Base-by-base conservation (phyloP, 2,888 invertebrate species). In the Lycaena phlaeas region DNA sequence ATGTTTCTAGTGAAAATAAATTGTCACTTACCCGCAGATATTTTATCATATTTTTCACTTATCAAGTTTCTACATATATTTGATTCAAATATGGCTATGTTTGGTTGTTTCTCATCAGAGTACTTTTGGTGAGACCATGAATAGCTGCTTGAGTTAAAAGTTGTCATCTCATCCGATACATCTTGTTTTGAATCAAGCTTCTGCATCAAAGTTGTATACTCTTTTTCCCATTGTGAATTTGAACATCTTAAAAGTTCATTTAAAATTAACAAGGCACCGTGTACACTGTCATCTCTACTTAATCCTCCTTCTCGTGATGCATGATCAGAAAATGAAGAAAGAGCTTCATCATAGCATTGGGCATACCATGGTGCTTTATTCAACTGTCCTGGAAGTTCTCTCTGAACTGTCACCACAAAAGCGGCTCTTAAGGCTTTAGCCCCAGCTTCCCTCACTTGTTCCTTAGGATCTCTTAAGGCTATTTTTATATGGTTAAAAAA, bases 171-270 rank as follows among this genome's bases (percentile, higher is more conserved):
- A 57, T 87, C 85, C 14, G 65, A 56, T 11, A 61, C 48, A 27
- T 84, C 85, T 49, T 85, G 82, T 47, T 84, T 78, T 4, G 75
- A 64, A 60, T 85, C 78, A 4, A 85, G 64, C 49, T 88, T 87
- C 41, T 88, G 87, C 81, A 92, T 91, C 1, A 95, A 69, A 6
- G 85, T 82, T 49, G 90, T 92, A 59, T 94, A 94, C 51, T 90
- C 90, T 31, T 89, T 87, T 60, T 96, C 95, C 95, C 95, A 96
- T 25, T 89, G 87, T 1, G 92, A 88, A 74, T 97, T 96, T 31
- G 95, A 93, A 67, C 94, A 94, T 36, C 97, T 87, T 14, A 99
- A 84, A 1, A 99, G 85, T 76, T 99, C 98, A 75, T 98, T 98
- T 14, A 98, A 86, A 36, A 98, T 93, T 34, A 98, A 85, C 6